Conservation (phyloP, 2,888 invertebrate species). For the Cryptus viduatorius region DNA sequence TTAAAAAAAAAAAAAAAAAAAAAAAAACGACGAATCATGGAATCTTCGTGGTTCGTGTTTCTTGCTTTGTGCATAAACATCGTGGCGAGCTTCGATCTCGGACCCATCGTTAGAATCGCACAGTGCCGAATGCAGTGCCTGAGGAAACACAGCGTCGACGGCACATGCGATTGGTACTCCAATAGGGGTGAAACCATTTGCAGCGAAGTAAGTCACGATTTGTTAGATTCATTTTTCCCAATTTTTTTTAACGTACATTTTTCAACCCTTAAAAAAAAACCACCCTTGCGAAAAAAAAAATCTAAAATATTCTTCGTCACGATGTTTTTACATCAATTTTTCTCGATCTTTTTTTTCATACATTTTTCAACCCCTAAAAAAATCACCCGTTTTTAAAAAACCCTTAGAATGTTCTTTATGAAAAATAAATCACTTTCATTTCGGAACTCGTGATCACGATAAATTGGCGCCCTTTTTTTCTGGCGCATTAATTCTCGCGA, state of each 20-base stretch:
- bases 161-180: conserved; percentile 79
- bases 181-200: conserved; percentile 78
- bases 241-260: neutral
- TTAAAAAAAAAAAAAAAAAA: neutral
- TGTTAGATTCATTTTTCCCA: neutral
- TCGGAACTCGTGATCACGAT: neutral
- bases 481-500: neutral
- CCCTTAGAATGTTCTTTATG: neutral
- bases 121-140: conserved; percentile 83
- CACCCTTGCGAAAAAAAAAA: neutral
- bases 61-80: conserved; percentile 73
- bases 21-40: conserved; percentile 66
- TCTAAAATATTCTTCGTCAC: too few species aligned
- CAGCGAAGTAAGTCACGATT: conserved; percentile 76
- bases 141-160: conserved; percentile 78
- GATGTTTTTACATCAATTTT: too few species aligned
- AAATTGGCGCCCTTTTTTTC: conserved; percentile 2
- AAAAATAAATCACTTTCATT: neutral
- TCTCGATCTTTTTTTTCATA: too few species aligned
- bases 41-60: conserved; percentile 71
- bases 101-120: conserved; percentile 80
- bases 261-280: neutral
- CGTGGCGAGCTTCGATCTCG: conserved; percentile 80
- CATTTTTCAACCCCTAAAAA: too few species aligned
- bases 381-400: neutral